Base-by-base conservation (phyloP, 2,797 vertebrate genomes). In the Sylvia borin region DNA sequence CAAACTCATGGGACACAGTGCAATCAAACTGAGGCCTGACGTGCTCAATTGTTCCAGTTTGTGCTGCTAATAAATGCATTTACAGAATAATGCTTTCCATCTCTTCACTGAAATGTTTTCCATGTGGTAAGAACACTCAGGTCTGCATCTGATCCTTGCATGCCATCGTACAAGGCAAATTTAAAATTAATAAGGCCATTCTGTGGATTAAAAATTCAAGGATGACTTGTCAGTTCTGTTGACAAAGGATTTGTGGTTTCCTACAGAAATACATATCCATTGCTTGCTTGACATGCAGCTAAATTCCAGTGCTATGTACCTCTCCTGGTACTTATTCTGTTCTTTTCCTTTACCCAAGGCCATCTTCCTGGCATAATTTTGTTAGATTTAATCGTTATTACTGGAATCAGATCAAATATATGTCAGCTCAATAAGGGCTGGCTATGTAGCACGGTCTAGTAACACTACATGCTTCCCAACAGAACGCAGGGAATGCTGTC, bases 1-100 rank as follows among this genome's bases (percentile, higher is more conserved):
- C 54, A 81, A 78, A 40, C 54, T 40, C 60, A 51, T 3, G 14
- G 43, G 55, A 88, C 13, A 3, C 5, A 3, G 62, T 47, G 26
- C 87, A 92, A 72, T 79, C 85, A 61, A 75, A 85, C 55, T 16
- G 48, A 54, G 80, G 65, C 70, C 75, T 3, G 3, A 88, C 9
- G 1, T 93, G 75, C 77, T 94, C 87, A 65, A 26, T 92, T 89
- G 72, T 88, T 96, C 80, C 19, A 3, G 66, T 86, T 86, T 82
- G 73, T 18, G 4, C 77, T 74, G 53, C 73, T 94, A 95, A 94
- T 88, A 95, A 94, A 89, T 57, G 58, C 62, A 81, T 93, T 88
- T 86, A 71, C 32, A 79, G 94, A 93, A 88, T 92, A 95, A 95
- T 72, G 77, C 38, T 96, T 96, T 96, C 95, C 94, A 95, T 95